Evolutionary conservation across 2,113 vertebrate species (phyloP), one percentile per base, ranked within the genome.

Genomic region (Brachionichthys hirsutus): DNA sequence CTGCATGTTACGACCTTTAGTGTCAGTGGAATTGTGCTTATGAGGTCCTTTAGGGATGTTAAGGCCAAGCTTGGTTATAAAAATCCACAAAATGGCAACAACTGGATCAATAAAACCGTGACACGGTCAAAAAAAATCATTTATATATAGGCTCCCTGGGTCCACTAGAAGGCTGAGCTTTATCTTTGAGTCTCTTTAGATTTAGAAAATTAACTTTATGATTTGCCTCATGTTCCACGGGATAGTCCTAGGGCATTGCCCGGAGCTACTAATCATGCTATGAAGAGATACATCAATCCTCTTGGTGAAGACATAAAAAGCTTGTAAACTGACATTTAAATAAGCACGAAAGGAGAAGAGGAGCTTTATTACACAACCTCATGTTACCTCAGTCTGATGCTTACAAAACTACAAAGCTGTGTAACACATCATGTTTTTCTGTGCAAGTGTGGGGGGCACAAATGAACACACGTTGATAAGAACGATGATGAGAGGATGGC

Each of bases 61-160:
- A 79, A 30, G 54, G 51, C 48, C 1, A 30, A 30, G 24, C 24
- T 2, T 30, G 24, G 24, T 6, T 62, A 16, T 69, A 30, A 61
- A 59, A 44, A 44, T 46, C 47, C 35, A 20, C 30, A 52, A 57
- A 53, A 62, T 3, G 8, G n/a, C 60, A 62, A 67, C 55, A 65
- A 54, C 53, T 42, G 16, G 61, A 77, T 80, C 59, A 49, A 83
- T 76, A 67, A 69, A 69, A 48, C 8, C 49, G 18, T 20, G 53
- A 40, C 11, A 55, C 36, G 34, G 30, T 55, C 12, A 3, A 62
- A 52, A 43, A 48, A 50, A 19, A 12, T 30, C 8, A 30, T 30
- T 56, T 15, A 7, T 8, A 44, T 66, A 68, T 35, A 70, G 30
- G 10, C 43, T 64, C 19, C 20, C 42, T 14, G 3, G 46, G 19